These are phyloP conservation scores for Drosophila pectinifera DNA, from an alignment of 1,140 invertebrate genomes.

Conservation along the genomic window DNA sequence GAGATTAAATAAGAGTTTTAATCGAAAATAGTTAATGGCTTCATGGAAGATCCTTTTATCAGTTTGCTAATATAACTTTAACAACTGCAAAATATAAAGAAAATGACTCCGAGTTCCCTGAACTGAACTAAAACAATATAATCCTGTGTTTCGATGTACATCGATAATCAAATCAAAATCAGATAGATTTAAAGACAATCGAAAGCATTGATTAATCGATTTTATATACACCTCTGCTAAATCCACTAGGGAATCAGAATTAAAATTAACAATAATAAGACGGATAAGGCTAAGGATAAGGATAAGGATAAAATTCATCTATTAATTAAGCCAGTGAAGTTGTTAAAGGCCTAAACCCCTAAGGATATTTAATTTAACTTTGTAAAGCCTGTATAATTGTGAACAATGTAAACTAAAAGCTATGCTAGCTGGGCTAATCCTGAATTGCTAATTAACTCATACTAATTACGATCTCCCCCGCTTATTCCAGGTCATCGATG, in stretches of 20 bases:
- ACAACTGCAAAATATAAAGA: neutral
- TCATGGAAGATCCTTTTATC: too few relatives aligned
- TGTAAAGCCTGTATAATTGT: neutral
- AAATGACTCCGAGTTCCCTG: too few relatives aligned
- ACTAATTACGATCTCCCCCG: slow-evolving; percentile 42
- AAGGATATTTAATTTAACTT: too few relatives aligned
- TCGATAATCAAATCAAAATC: neutral
- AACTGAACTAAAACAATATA: neutral
- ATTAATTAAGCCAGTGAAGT: neutral
- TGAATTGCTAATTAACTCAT: neutral
- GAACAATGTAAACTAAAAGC: neutral
- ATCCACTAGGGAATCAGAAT: neutral
- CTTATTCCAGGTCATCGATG: slow-evolving; percentile 94
- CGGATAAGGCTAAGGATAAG: too few relatives aligned
- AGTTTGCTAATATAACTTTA: neutral
- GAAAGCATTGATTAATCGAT: too few relatives aligned
- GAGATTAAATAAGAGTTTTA: too few relatives aligned
- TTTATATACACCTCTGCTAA: too few relatives aligned
- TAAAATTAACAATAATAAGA: neutral
- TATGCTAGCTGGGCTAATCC: too few relatives aligned
- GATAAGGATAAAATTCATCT: neutral
- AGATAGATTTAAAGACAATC: neutral
- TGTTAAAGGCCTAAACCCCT: too few relatives aligned
- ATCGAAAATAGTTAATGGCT: too few relatives aligned
- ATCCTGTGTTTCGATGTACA: neutral